Base-by-base conservation (phyloP, 2,797 vertebrate genomes). In the Leucoraja ocellata region DNA sequence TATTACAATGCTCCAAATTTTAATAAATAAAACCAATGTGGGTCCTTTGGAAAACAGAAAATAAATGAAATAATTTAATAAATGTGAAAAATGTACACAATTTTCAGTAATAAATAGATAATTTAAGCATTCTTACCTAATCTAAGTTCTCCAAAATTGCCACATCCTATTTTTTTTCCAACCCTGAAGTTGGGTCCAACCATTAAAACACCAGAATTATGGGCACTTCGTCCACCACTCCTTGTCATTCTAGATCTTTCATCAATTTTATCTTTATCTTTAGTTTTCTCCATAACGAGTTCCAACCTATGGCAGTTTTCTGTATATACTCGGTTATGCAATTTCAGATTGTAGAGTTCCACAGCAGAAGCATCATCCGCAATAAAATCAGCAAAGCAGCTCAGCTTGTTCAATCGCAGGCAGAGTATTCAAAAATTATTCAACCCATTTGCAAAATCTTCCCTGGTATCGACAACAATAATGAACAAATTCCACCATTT, bases 181-280 rank as follows among this genome's bases (percentile, higher is more conserved):
- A 97, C 97, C 96, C 97, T 96, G 94, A 97, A 97, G 94, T 97
- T 97, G 94, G 97, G 97, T 94, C 97, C 97, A 95, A 97, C 97
- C 97, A 97, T 97, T 94, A 97, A 96, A 93, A 97, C 97, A 94
- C 96, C 97, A 95, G 97, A 97, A 94, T 95, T 97, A 73, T 96
- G 97, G 93, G 96, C 95, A 94, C 95, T 94, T 74, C 95, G 96
- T 94, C 96, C 96, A 95, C 94, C 94, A 93, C 96, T 96, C 90
- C 96, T 95, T 93, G 96, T 76, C 95, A 96, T 96, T 95, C 95
- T 97, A 58, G 90, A 92, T 28, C 90, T n/a, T 94, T 97, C 96
- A 95, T 97, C 96, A 88, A 92, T 58, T 92, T 92, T 92, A 76
- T 92, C 90, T 92, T 92, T 92, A 92, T 92, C 90, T 76, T 92